A percentile compares a stretch with the other conserved stretches of the same genome.
Evolutionary conservation across 30 jellyfish, hydroid and myxozoan genomes (phyloP).

Genomic region (Phacellophora camtschatica): DNA sequence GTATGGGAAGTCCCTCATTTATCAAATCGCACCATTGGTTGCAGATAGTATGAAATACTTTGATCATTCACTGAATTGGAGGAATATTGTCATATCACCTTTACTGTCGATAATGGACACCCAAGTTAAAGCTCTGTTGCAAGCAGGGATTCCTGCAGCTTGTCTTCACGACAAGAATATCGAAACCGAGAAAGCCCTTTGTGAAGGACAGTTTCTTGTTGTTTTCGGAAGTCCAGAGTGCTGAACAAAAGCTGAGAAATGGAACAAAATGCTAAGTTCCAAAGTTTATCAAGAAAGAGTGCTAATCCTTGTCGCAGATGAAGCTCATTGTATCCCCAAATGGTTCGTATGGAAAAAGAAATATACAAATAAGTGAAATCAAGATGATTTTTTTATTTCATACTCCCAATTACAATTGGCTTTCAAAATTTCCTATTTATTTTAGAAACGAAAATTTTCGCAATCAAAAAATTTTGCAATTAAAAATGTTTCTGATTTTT

Average conservation of each 20-base stretch:
- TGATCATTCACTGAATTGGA: neutral
- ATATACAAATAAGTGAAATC: too few species aligned
- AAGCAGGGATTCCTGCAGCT: neutral
- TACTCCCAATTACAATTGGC: too few species aligned
- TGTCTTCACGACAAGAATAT: neutral
- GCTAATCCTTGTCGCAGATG: slow-evolving; percentile 35
- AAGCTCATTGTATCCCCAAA: slow-evolving; percentile 36
- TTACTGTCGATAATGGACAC: neutral
- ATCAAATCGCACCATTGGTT: neutral
- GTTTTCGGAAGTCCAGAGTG: slow-evolving; percentile 12
- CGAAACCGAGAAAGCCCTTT: neutral
- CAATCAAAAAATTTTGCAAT: too few species aligned
- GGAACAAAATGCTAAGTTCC: slow-evolving; percentile 21
- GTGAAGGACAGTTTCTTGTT: neutral
- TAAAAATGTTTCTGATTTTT: too few species aligned
- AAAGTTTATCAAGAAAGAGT: slow-evolving; percentile 4
- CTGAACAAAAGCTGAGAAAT: neutral
- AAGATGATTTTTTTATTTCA: too few species aligned
- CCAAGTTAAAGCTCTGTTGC: neutral
- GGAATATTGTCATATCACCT: neutral
- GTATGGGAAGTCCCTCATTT: neutral
- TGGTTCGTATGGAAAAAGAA: slow-evolving; percentile 1
- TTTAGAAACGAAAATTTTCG: too few species aligned
- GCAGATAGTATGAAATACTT: neutral
- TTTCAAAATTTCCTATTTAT: too few species aligned